A percentile compares a stretch with the other conserved stretches of the same genome.
Evolutionary conservation across 2,888 invertebrate genomes (phyloP).

Genomic region (Clepsis dumicolana): DNA sequence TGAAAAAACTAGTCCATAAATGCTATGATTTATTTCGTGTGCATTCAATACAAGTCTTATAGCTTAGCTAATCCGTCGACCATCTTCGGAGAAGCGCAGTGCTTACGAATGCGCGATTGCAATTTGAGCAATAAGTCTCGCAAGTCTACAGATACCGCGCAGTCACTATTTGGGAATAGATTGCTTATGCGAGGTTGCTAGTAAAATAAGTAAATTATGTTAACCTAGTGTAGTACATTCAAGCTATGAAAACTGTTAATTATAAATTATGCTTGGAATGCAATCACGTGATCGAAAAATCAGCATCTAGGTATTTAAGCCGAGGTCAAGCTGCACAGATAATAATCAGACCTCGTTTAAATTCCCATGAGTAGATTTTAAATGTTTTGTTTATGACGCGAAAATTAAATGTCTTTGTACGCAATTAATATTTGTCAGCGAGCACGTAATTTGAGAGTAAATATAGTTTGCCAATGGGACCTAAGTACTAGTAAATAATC

Average conservation of each 20-base stretch:
- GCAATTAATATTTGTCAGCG: neutral
- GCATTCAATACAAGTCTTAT: neutral
- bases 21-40: neutral
- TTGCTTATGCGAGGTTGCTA: neutral
- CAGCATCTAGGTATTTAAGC: slow-evolving; percentile 8
- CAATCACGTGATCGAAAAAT: slow-evolving; percentile 30
- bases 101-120: neutral
- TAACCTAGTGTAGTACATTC: neutral
- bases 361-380: slow-evolving; percentile 13
- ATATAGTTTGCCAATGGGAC: neutral
- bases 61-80: neutral
- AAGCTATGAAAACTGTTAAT: neutral
- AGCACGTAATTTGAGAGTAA: neutral
- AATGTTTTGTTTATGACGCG: slow-evolving; percentile 20
- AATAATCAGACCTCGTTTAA: slow-evolving; percentile 16
- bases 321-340: slow-evolving; percentile 19
- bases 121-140: neutral
- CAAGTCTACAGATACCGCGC: neutral
- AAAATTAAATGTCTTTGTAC: neutral
- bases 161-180: neutral
- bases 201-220: neutral
- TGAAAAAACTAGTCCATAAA: too few relatives aligned
- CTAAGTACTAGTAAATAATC: neutral
- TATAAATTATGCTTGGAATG: slow-evolving; percentile 25
- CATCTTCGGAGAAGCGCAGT: neutral